Evolutionary conservation across 2,797 vertebrate species (phyloP), one percentile per base, ranked within the genome.

Genomic region (Zenarchopterus dispar): DNA sequence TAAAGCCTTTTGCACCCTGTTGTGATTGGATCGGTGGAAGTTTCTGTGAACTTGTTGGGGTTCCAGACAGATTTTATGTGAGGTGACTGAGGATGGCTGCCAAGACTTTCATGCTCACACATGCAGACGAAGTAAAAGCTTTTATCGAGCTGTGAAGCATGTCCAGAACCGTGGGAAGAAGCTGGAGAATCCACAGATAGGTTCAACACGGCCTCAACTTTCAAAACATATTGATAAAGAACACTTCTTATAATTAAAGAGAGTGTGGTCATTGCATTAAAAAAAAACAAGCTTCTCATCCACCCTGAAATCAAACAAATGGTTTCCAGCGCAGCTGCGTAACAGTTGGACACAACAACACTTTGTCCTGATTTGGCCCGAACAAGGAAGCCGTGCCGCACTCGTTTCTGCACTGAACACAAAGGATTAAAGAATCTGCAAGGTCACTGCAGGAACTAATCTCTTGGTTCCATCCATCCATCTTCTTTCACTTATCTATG

Each of bases 201-300:
- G n/a, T n/a, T n/a, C n/a, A n/a, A n/a, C n/a, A n/a, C n/a, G 33
- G 9, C 33, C 33, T 36, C 33, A 11, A 36, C 33, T 70, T 63
- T 47, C 19, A 46, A 41, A 41, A 68, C 78, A 17, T 62, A 72
- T 82, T 75, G 48, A 78, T 78, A 36, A 64, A 71, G 75, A 48
- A 60, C 51, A 65, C 43, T 9, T 56, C 58, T 36, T 63, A 17
- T 43, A 57, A 54, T 62, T 70, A 44, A 64, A 26, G 42, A 64
- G 56, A 39, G 46, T 64, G 43, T 55, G 70, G 63, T 54, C 47
- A 70, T 39, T 70, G 9, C 44, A 22, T 56, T 68, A 46, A 59
- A 62, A 46, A 58, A 62, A 62, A 61, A 21, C 53, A 70, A 60
- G 49, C 44, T 26, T n/a, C 24, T 67, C 18, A 56, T 8, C 43